phyloP scores from a whole-genome alignment of 2,797 vertebrate species.

The Malurus splendens region DNA sequence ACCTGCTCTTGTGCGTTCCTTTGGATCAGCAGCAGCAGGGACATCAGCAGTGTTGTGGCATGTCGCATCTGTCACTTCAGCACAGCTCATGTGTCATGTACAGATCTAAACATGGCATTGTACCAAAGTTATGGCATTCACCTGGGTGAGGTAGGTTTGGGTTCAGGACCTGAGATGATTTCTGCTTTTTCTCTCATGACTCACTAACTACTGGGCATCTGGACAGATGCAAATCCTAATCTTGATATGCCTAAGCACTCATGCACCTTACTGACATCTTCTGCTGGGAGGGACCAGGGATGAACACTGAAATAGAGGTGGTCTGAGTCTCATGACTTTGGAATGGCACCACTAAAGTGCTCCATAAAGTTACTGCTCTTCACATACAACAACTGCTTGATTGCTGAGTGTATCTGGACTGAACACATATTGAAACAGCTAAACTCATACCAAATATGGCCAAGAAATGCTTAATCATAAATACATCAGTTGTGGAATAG shows the following conservation, averaged over 20 bases:
- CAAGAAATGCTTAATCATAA: conserved; percentile 38
- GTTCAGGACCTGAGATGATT: neutral
- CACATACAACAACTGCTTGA: neutral
- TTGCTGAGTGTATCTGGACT: neutral
- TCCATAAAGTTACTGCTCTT: neutral
- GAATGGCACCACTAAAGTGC: neutral
- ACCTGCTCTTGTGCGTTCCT: neutral
- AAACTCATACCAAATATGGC: conserved; percentile 17
- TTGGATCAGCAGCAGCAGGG: neutral
- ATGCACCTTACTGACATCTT: neutral
- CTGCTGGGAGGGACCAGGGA: neutral
- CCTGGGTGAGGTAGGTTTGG: neutral
- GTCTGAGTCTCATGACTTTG: neutral
- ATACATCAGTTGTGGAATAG: neutral
- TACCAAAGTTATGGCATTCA: neutral
- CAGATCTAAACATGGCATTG: neutral
- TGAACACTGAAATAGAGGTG: neutral
- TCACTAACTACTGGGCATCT: neutral
- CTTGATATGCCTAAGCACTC: accelerated
- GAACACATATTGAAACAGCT: conserved; percentile 17
- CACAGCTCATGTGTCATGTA: neutral
- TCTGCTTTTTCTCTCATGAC: neutral
- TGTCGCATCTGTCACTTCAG: neutral
- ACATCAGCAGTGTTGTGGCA: neutral
- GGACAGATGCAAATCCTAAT: neutral